Percentiles rank a stretch among this genome's conserved stretches.
Conservation (phyloP, 2,888 invertebrate genomes). For the Endotricha flammealis region DNA sequence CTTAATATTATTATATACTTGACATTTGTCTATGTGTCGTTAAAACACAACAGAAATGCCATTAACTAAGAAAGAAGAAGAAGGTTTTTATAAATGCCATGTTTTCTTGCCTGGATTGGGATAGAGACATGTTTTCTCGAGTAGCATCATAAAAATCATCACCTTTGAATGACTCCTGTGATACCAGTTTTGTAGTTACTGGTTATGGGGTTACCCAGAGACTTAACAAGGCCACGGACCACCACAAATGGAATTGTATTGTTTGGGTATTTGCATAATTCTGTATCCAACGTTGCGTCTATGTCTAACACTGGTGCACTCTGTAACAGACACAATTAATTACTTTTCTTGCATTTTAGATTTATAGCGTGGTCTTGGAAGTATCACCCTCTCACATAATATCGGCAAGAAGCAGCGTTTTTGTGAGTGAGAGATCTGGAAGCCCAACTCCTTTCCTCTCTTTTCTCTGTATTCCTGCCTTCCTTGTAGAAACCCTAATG, state of each 20-base stretch:
- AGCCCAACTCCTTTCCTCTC: no score
- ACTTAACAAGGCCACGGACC: constrained; percentile 85
- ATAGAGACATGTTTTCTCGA: not conserved
- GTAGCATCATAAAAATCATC: constrained; percentile 9
- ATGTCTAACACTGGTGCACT: constrained; percentile 84
- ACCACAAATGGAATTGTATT: constrained; percentile 85
- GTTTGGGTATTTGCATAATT: constrained; percentile 80
- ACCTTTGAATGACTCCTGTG: constrained; percentile 87
- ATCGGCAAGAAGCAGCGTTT: no score
- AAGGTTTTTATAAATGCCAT: no score
- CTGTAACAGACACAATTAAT: constrained; percentile 51
- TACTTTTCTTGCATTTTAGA: not conserved
- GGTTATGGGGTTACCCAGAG: constrained; percentile 85
- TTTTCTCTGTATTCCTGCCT: no score
- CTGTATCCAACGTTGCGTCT: constrained; percentile 79
- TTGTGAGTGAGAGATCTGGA: no score
- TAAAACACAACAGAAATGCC: no score
- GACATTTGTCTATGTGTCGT: no score
- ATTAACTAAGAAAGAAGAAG: no score
- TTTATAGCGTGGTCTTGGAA: not conserved
- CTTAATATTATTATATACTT: no score
- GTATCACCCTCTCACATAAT: no score
- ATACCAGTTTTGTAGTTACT: constrained; percentile 85
- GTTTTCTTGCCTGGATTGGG: not conserved
- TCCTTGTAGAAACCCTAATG: no score